Conservation (phyloP, 2,113 vertebrate species). For the Salvelinus namaycush region DNA sequence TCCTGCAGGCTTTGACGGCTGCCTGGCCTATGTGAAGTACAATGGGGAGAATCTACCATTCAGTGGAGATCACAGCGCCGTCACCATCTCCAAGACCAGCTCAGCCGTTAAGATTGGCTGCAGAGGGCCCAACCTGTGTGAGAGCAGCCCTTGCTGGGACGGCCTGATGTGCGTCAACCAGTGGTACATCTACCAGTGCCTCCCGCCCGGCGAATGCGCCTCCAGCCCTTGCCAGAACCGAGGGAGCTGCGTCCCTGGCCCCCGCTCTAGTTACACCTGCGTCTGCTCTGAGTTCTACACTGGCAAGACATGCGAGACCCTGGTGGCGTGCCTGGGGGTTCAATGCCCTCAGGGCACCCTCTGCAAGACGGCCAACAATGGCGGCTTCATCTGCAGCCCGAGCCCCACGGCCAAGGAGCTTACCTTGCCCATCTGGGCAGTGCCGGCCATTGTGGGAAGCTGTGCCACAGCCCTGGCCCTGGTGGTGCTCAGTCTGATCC, state of each 20-base stretch:
- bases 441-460: slow-evolving; percentile 93
- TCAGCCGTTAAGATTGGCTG: slow-evolving; percentile 88
- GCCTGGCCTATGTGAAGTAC: slow-evolving; percentile 87
- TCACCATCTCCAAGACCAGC: slow-evolving; percentile 81
- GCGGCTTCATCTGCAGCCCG: slow-evolving; percentile 79
- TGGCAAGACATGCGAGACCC: slow-evolving; percentile 81
- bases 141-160: slow-evolving; percentile 89
- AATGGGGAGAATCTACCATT: slow-evolving; percentile 88
- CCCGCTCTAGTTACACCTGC: slow-evolving; percentile 80
- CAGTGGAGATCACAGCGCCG: slow-evolving; percentile 80
- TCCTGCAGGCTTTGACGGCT: slow-evolving; percentile 88
- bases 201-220: slow-evolving; percentile 85
- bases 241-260: slow-evolving; percentile 85
- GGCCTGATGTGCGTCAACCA: slow-evolving; percentile 92
- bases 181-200: slow-evolving; percentile 91
- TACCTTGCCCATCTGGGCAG: slow-evolving; percentile 91
- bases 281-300: slow-evolving; percentile 85
- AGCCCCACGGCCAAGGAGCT: slow-evolving; percentile 67
- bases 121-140: slow-evolving; percentile 89
- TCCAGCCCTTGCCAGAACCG: slow-evolving; percentile 90
- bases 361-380: slow-evolving; percentile 75
- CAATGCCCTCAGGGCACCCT: slow-evolving; percentile 79
- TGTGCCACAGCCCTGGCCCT: slow-evolving; percentile 88
- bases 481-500: slow-evolving; percentile 89
- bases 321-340: slow-evolving; percentile 87